Percentiles rank a stretch among this genome's conserved stretches.
phyloP scores from a whole-genome alignment of 2,888 invertebrate genomes.

The Trichopria drosophilae region DNA sequence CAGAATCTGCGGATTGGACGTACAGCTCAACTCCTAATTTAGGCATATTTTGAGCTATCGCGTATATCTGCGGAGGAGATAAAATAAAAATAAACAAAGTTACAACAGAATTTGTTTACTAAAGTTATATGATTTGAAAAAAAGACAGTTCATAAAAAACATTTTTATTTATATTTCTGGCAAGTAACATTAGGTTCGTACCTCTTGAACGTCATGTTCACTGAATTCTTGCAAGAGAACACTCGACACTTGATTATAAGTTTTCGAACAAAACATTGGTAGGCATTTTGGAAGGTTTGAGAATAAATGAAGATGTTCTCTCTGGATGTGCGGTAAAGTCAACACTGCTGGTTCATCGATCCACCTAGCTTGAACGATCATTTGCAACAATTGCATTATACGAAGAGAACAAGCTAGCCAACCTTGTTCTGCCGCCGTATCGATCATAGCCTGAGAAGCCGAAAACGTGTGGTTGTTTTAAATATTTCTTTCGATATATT shows the following conservation, averaged over 20 bases:
- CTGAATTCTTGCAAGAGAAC: constrained; percentile 69
- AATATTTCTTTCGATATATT: constrained; percentile 4
- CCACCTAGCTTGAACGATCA: constrained; percentile 90
- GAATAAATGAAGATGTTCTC: constrained; percentile 67
- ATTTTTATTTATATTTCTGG: neutral
- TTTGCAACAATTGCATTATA: constrained; percentile 81
- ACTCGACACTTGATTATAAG: constrained; percentile 66
- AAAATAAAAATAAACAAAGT: constrained; percentile 4
- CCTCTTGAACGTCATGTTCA: constrained; percentile 72
- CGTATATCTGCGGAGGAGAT: constrained; percentile 45
- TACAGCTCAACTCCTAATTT: constrained; percentile 45
- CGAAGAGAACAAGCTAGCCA: constrained; percentile 83
- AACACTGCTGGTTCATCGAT: constrained; percentile 73
- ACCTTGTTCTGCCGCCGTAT: constrained; percentile 86
- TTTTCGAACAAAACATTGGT: constrained; percentile 66
- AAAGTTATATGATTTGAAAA: neutral
- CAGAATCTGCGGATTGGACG: constrained; percentile 39
- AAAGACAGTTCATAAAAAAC: too few species aligned
- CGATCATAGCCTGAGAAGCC: constrained; percentile 84
- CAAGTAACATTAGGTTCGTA: constrained; percentile 49
- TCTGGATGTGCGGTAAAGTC: constrained; percentile 76
- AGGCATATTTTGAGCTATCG: constrained; percentile 53
- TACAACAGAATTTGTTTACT: constrained; percentile 2
- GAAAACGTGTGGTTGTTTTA: neutral
- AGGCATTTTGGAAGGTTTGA: constrained; percentile 52